A percentile compares a stretch with the other conserved stretches of the same genome.
phyloP scores from a whole-genome alignment of 2,113 vertebrate genomes.

The Pseudonaja textilis region DNA sequence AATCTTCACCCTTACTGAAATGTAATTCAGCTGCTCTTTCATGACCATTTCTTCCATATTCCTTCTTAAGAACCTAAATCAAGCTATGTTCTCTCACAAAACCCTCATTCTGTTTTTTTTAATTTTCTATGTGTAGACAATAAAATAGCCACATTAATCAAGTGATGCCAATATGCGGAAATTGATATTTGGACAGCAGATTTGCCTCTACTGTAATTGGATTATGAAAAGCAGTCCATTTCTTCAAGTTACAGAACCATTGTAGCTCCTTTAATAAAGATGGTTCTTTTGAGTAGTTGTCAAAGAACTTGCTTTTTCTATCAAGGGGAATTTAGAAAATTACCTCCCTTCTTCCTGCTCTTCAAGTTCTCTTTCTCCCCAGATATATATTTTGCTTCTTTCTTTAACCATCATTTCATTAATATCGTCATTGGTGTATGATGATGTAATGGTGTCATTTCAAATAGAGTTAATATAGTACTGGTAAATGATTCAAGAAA shows the following conservation, averaged over 20 bases:
- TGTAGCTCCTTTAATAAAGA: not conserved
- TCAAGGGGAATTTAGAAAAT: not conserved
- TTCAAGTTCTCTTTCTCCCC: not conserved
- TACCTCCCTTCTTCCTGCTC: not conserved
- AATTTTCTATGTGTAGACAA: not conserved
- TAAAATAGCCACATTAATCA: not conserved
- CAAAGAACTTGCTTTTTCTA: not conserved
- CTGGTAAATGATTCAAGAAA: not conserved
- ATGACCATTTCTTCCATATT: not conserved
- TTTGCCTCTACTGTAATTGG: not conserved
- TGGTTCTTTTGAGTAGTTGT: not conserved
- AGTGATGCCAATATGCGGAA: too few relatives aligned
- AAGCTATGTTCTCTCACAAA: not conserved
- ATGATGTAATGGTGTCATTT: not conserved
- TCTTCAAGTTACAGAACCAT: not conserved
- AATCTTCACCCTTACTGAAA: not conserved
- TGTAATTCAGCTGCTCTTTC: not conserved
- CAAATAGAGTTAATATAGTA: not conserved
- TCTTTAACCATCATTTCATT: not conserved
- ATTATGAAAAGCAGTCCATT: not conserved
- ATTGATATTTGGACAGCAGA: not conserved
- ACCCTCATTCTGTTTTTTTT: not conserved
- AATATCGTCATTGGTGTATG: not conserved
- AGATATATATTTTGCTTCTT: not conserved
- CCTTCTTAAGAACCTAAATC: not conserved